A percentile compares a stretch with the other conserved stretches of the same genome.
Evolutionary conservation across 2,113 vertebrate genomes (phyloP).

Genomic region (Cavia porcellus): DNA sequence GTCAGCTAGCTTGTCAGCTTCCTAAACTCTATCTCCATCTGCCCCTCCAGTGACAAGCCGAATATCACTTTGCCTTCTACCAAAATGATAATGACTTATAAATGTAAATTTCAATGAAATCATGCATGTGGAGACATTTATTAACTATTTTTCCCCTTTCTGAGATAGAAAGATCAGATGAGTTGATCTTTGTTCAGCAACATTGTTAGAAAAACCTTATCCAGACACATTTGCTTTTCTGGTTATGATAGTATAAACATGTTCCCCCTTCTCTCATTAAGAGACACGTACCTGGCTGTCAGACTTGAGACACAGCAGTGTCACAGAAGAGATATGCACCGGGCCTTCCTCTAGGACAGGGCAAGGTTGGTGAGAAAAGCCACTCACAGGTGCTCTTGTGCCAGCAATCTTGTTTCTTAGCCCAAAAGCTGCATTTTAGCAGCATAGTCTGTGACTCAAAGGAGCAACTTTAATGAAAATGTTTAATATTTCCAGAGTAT

Average conservation of each 20-base stretch:
- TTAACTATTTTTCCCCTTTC: constrained; percentile 39
- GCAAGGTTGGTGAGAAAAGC: not conserved
- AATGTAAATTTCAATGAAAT: constrained; percentile 87
- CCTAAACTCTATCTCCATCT: constrained; percentile 84
- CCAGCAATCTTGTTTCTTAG: constrained; percentile 22
- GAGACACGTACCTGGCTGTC: constrained; percentile 10
- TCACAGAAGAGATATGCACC: not conserved
- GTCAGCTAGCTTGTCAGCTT: constrained; percentile 86
- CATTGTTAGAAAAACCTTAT: not conserved
- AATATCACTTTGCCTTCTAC: constrained; percentile 86
- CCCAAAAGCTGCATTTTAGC: not conserved
- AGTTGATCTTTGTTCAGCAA: constrained; percentile 47
- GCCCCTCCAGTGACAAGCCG: constrained; percentile 85
- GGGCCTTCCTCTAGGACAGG: not conserved
- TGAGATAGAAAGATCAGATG: constrained; percentile 47
- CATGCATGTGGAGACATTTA: constrained; percentile 71
- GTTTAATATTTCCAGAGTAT: not conserved
- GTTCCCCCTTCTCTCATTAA: not conserved
- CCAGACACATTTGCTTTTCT: constrained; percentile 41
- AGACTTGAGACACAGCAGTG: not conserved
- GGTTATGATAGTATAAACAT: constrained; percentile 18
- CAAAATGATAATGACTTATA: constrained; percentile 86
- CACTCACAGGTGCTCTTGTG: not conserved
- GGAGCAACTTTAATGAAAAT: constrained; percentile 49
- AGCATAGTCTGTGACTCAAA: not conserved